Base-by-base conservation (phyloP, 1,140 invertebrate genomes). In the Tyrophagus putrescentiae region DNA sequence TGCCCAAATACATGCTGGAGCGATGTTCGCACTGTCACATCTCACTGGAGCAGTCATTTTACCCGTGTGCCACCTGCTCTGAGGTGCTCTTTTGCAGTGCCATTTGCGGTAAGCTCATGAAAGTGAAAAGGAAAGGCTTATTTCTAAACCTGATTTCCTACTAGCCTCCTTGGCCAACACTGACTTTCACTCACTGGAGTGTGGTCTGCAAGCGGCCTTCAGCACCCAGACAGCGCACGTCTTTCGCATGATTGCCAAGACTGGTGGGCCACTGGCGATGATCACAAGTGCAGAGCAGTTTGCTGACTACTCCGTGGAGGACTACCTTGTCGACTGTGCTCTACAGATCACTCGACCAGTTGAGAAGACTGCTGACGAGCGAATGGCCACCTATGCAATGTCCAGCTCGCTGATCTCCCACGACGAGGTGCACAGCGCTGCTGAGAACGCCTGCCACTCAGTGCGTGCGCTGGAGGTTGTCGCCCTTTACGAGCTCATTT, bases 81-180 rank as follows among this genome's bases (percentile, higher is more conserved):
- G 56, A 57, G 28, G 3, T 57, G 16, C n/a, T 56, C 7, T 57
- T 57, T 27, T 57, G 56, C 21, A n/a, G n/a, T n/a, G n/a, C n/a
- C n/a, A n/a, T n/a, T n/a, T n/a, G n/a, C n/a, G n/a, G n/a, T n/a
- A n/a, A n/a, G 56, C 39, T 28, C 13, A 4, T 11, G 4, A 3
- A 41, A 41, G 56, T 57, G 36, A 36, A 39, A 7, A 57, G 27
- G 45, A 21, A 18, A 41, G 25, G 9, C 2, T 21, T 3, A 57
- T 2, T 18, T 57, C 23, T 42, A 34, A 57, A 28, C 56, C 16
- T 36, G 11, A 57, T 28, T n/a, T n/a, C n/a, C n/a, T n/a, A n/a
- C n/a, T n/a, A n/a, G n/a, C n/a, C n/a, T n/a, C n/a, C n/a, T n/a
- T n/a, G n/a, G n/a, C n/a, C n/a, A n/a, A n/a, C n/a, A n/a, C n/a